These are phyloP conservation scores for Drosophila guanche DNA, from an alignment of 1,140 invertebrate genomes.

Conservation along the genomic window DNA sequence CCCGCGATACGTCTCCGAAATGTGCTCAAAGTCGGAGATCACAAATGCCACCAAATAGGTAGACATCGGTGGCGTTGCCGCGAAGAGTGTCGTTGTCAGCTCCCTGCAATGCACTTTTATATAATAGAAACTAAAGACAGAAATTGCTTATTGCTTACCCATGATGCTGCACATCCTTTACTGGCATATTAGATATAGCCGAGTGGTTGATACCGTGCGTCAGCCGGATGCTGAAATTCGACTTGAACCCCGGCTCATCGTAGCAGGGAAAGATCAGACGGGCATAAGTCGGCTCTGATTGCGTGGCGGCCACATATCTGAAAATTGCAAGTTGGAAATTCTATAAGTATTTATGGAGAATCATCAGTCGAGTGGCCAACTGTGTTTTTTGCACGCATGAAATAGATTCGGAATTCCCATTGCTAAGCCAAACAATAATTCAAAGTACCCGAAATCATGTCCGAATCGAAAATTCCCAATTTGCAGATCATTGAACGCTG, in stretches of 20 bases:
- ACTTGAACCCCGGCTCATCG: conserved; percentile 93
- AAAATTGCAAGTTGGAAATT: background rate
- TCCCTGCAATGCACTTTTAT: too few relatives aligned
- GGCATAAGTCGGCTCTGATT: conserved; percentile 92
- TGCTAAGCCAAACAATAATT: conserved; percentile 7
- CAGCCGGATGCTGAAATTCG: conserved; percentile 87
- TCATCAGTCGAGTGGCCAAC: too few relatives aligned
- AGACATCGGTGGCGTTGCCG: conserved; percentile 87
- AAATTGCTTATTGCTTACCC: conserved; percentile 44
- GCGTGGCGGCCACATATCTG: conserved; percentile 90
- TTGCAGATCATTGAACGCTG: conserved; percentile 35
- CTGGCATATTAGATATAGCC: conserved; percentile 86
- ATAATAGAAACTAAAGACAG: too few relatives aligned
- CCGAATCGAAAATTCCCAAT: conserved; percentile 19
- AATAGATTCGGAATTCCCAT: too few relatives aligned
- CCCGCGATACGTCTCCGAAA: conserved; percentile 59
- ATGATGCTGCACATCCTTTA: conserved; percentile 29
- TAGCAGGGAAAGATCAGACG: conserved; percentile 94
- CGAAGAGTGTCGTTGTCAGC: conserved; percentile 82
- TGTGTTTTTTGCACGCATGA: too few relatives aligned
- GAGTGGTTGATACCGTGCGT: conserved; percentile 84
- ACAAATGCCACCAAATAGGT: conserved; percentile 91
- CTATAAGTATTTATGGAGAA: background rate
- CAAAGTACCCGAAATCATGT: conserved; percentile 1
- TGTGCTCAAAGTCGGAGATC: conserved; percentile 87